A percentile compares a stretch with the other conserved stretches of the same genome.
Evolutionary conservation across 2,113 vertebrate species (phyloP).

Genomic region (Piaya cayana): DNA sequence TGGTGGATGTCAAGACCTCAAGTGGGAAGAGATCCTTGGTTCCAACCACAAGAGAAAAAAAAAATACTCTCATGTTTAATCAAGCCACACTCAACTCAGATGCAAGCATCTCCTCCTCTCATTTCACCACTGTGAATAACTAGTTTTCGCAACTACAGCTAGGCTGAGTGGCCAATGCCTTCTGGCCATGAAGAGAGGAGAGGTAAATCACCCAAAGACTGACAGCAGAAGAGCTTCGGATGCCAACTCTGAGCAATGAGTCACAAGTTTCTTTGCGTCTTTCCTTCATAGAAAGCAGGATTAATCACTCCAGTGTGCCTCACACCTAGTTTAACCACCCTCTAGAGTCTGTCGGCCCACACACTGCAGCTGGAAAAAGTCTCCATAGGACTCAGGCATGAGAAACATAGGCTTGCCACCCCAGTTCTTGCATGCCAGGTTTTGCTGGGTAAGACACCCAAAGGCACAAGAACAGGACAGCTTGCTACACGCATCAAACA

Average conservation of each 20-base stretch:
- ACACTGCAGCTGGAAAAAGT: background rate
- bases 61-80: background rate
- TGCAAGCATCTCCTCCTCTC: background rate
- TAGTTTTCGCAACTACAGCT: constrained; percentile 15
- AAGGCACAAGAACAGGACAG: background rate
- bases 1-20: background rate
- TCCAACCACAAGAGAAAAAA: background rate
- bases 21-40: background rate
- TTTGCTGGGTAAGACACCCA: background rate
- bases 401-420: background rate
- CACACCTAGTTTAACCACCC: constrained; percentile 20
- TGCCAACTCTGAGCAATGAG: constrained; percentile 30
- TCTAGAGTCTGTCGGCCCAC: background rate
- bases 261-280: constrained; percentile 54
- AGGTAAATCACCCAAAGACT: constrained; percentile 2
- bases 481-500: background rate
- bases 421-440: background rate
- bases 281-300: constrained; percentile 65
- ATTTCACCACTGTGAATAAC: constrained; percentile 10
- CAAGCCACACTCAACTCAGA: background rate
- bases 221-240: constrained; percentile 1
- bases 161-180: constrained; percentile 5
- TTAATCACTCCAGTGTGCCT: constrained; percentile 30
- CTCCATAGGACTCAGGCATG: background rate
- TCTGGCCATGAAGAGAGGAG: background rate